Conservation (phyloP, 1,140 invertebrate species). For the Antheraea pernyi region DNA sequence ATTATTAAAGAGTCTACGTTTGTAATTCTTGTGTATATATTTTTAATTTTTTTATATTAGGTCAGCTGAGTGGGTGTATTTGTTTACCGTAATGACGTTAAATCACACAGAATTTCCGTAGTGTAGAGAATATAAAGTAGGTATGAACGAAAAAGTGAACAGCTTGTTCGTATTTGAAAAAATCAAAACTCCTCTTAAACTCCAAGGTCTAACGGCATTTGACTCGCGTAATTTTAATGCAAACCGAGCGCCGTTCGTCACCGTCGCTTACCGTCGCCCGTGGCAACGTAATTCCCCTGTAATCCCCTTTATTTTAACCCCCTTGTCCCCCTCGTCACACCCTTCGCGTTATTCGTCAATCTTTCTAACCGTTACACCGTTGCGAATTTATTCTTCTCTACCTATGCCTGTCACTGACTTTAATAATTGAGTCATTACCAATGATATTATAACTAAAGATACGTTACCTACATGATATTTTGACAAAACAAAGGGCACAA, state of each 20-base stretch:
- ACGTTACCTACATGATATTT: no score
- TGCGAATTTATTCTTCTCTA: slow-evolving; percentile 4
- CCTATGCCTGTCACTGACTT: no score
- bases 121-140: no score
- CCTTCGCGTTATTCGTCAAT: slow-evolving; percentile 40
- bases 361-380: slow-evolving; percentile 41
- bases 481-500: no score
- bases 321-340: slow-evolving; percentile 30
- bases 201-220: background rate
- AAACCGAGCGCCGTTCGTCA: slow-evolving; percentile 32
- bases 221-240: slow-evolving; percentile 34
- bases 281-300: slow-evolving; percentile 55
- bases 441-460: no score
- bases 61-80: no score
- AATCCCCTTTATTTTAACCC: slow-evolving; percentile 58
- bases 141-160: background rate
- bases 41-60: no score
- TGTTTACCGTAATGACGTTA: no score
- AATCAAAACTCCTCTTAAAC: background rate
- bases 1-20: no score
- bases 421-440: no score
- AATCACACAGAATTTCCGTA: no score
- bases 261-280: slow-evolving; percentile 32
- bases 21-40: no score
- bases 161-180: background rate